A percentile compares a stretch with the other conserved stretches of the same genome.
These are phyloP conservation scores for Hippotragus niger DNA, from an alignment of 2,113 vertebrate genomes.

Conservation along the genomic window DNA sequence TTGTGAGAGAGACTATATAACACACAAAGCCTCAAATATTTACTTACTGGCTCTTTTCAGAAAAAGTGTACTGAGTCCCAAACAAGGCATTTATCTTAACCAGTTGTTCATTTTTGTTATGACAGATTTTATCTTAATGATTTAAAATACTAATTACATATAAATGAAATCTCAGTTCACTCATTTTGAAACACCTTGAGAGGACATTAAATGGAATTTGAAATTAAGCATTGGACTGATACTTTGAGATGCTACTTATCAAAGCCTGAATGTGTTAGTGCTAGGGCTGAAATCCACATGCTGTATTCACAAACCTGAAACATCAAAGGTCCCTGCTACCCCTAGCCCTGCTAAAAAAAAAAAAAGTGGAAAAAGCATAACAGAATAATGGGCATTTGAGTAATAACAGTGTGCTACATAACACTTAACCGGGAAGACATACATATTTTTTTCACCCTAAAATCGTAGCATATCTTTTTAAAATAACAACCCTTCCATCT, in stretches of 20 bases:
- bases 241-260: not conserved
- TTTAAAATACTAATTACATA: not conserved
- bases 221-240: not conserved
- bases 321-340: not conserved
- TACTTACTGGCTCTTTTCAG: not conserved
- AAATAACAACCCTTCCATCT: not conserved
- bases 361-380: not conserved
- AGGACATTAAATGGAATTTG: not conserved
- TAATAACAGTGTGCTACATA: not conserved
- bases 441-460: not conserved
- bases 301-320: not conserved
- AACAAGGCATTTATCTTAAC: not conserved
- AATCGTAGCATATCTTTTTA: not conserved
- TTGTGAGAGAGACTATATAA: not conserved
- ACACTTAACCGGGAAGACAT: not conserved
- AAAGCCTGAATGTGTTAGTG: not conserved
- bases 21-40: not conserved
- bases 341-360: not conserved
- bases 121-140: constrained; percentile 8
- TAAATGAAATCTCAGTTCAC: constrained; percentile 4
- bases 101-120: not conserved
- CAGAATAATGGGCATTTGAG: not conserved
- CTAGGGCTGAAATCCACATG: not conserved
- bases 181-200: not conserved
- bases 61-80: not conserved